phyloP scores from a whole-genome alignment of 1,140 invertebrate genomes.

The Polypedilum pembai region DNA sequence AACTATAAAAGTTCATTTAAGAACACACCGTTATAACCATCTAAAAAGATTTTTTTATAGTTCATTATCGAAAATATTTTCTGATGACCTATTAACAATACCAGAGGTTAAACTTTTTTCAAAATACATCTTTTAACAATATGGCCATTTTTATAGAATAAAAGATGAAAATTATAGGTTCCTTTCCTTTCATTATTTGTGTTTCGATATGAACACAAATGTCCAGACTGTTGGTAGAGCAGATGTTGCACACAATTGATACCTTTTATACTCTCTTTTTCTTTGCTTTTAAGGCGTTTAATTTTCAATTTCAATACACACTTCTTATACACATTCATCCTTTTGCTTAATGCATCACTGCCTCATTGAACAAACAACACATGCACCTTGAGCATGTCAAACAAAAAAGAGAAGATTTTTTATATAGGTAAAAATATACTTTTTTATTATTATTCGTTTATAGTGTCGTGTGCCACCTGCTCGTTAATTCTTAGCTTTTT shows the following conservation, averaged over 20 bases:
- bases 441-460: not conserved
- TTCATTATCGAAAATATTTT: no score
- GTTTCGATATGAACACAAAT: not conserved
- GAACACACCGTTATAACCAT: no score
- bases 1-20: no score
- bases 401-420: not conserved
- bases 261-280: conserved; percentile 4
- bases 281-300: not conserved
- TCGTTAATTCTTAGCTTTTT: conserved; percentile 19
- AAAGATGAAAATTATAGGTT: not conserved
- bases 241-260: not conserved
- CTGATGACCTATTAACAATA: no score
- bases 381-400: conserved; percentile 15
- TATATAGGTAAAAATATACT: not conserved
- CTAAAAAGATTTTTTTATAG: no score
- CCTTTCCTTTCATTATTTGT: not conserved
- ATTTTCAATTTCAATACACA: not conserved
- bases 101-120: no score
- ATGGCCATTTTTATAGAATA: no score
- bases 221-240: not conserved
- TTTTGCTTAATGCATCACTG: not conserved
- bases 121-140: no score
- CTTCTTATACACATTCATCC: not conserved
- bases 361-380: conserved; percentile 12
- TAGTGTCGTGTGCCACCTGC: conserved; percentile 24